phyloP scores from a whole-genome alignment of 2,113 vertebrate genomes.

The Alectura lathami region DNA sequence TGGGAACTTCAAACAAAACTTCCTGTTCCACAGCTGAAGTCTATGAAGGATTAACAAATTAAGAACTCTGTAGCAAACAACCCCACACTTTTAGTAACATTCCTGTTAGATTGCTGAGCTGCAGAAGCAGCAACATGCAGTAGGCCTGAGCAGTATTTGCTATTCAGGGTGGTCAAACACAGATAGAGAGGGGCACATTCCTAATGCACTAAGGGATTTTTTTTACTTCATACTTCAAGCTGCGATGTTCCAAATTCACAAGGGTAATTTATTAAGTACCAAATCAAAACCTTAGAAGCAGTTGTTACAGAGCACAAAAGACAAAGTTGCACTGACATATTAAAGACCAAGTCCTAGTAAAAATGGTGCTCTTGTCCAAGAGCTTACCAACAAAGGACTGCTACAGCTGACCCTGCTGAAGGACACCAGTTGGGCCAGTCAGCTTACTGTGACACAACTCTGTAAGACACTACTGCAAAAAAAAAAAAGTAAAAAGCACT shows the following conservation, averaged over 20 bases:
- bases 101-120: not conserved
- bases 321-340: rapidly evolving
- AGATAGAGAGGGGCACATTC: rapidly evolving
- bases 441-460: rapidly evolving
- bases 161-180: not conserved
- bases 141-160: rapidly evolving
- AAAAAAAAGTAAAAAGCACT: not conserved
- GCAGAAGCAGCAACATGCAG: not conserved
- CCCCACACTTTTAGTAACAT: rapidly evolving
- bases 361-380: rapidly evolving
- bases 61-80: not conserved
- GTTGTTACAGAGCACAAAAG: not conserved
- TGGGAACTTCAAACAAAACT: not conserved
- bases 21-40: no score
- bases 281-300: not conserved
- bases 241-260: not conserved
- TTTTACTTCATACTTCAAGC: not conserved
- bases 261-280: not conserved
- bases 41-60: not conserved
- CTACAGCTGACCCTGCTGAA: not conserved
- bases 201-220: not conserved
- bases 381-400: not conserved
- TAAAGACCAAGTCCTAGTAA: not conserved
- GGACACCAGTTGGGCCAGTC: rapidly evolving
- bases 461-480: not conserved